Percentiles rank a stretch among this genome's conserved stretches.
Conservation (phyloP, 2,113 vertebrate species). For the Micromys minutus region DNA sequence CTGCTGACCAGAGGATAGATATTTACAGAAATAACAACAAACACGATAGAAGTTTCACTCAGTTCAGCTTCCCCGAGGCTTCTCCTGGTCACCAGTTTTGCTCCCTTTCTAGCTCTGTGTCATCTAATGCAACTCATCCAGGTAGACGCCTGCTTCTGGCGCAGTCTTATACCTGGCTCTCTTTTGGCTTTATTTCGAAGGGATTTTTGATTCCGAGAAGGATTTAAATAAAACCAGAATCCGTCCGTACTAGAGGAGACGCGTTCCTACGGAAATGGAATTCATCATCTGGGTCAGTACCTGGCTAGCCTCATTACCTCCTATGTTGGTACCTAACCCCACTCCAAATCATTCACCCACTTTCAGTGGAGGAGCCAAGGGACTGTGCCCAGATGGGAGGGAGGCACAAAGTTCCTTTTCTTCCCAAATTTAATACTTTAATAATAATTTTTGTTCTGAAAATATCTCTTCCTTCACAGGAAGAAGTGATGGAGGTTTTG, state of each 20-base stretch:
- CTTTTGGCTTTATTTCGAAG: conserved; percentile 16
- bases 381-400: rapidly evolving
- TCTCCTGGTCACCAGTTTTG: neutral
- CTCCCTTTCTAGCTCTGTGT: neutral
- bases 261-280: conserved; percentile 67
- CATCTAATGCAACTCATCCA: neutral
- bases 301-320: conserved; percentile 63
- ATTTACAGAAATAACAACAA: conserved; percentile 37
- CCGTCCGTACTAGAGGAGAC: conserved; percentile 48
- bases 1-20: conserved; percentile 26
- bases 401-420: neutral
- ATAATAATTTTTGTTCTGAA: neutral
- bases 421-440: neutral
- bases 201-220: conserved; percentile 72
- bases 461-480: neutral
- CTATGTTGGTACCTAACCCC: neutral
- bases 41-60: too few relatives aligned
- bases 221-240: conserved; percentile 81
- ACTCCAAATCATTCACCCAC: neutral
- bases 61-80: neutral
- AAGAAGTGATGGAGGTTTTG: neutral
- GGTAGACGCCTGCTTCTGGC: neutral
- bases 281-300: conserved; percentile 68
- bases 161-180: conserved; percentile 20
- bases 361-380: neutral